Conservation (phyloP, 2,113 vertebrate genomes). For the Psilopsiagon aymara region DNA sequence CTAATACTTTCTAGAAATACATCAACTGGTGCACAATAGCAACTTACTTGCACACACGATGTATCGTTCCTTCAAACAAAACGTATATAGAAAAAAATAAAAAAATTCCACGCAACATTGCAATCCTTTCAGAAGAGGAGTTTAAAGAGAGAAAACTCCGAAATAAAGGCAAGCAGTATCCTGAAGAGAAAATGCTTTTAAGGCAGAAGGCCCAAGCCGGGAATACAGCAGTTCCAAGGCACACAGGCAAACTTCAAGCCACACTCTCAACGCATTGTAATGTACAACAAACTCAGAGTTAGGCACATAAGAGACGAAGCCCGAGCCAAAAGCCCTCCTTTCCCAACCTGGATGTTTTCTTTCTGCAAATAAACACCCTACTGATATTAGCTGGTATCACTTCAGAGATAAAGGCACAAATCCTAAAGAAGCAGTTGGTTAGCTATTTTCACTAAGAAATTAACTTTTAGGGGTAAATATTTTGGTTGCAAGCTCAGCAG, state of each 20-base stretch:
- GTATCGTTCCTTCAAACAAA: conserved; percentile 3
- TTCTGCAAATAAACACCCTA: not conserved
- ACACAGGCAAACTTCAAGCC: not conserved
- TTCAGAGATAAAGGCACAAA: not conserved
- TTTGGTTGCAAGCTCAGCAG: not conserved
- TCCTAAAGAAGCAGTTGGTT: not conserved
- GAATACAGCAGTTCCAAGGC: not conserved
- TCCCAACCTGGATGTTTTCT: not conserved
- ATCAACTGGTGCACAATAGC: conserved; percentile 35
- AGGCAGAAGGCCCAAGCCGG: not conserved
- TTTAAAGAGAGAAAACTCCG: not conserved
- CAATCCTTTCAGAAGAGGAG: not conserved
- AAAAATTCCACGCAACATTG: not conserved
- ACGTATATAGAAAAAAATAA: not conserved
- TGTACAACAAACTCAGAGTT: not conserved
- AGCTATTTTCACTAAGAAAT: not conserved
- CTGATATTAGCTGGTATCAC: not conserved
- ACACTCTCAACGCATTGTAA: not conserved
- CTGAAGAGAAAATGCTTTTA: not conserved
- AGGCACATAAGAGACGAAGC: not conserved
- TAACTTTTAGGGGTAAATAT: not conserved
- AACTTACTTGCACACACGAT: conserved; percentile 3
- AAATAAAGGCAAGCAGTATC: not conserved
- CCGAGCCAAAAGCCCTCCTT: not conserved
- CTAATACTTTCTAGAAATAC: conserved; percentile 41